Percentiles rank a stretch among this genome's conserved stretches.
Conservation (phyloP, 2,113 vertebrate genomes). For the Microtus ochrogaster region DNA sequence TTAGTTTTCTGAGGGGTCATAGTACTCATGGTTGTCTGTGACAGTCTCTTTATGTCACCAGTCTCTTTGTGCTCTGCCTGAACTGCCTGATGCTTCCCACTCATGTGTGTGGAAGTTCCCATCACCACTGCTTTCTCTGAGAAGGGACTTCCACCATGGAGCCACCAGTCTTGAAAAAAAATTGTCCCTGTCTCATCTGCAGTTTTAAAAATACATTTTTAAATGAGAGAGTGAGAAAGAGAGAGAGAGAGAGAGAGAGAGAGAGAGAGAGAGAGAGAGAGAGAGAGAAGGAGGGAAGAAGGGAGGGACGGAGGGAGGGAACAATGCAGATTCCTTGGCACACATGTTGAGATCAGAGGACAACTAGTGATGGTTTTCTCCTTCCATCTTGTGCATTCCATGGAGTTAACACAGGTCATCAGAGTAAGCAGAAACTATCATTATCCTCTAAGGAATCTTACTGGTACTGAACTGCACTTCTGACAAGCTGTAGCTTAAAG, state of each 20-base stretch:
- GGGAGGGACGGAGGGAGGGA: background rate
- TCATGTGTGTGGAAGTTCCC: background rate
- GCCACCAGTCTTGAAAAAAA: background rate
- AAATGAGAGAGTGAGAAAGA: background rate
- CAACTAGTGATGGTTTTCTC: background rate
- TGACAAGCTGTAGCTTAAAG: background rate
- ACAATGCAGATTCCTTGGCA: background rate
- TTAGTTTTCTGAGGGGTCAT: background rate
- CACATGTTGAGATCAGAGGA: background rate
- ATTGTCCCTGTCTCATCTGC: background rate
- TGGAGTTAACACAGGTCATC: background rate
- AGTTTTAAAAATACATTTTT: background rate
- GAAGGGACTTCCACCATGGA: background rate
- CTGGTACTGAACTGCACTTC: background rate
- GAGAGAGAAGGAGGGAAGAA: fast-evolving
- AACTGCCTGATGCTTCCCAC: background rate
- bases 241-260: no score
- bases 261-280: no score
- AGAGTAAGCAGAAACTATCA: background rate
- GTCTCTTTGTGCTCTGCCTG: background rate
- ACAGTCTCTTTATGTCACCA: no score
- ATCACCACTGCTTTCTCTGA: background rate
- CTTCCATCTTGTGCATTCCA: background rate
- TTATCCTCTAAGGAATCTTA: background rate
- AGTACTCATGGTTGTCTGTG: no score